Evolutionary conservation across 2,797 vertebrate species (phyloP), one percentile per base, ranked within the genome.

Genomic region (Rhinatrema bivittatum): DNA sequence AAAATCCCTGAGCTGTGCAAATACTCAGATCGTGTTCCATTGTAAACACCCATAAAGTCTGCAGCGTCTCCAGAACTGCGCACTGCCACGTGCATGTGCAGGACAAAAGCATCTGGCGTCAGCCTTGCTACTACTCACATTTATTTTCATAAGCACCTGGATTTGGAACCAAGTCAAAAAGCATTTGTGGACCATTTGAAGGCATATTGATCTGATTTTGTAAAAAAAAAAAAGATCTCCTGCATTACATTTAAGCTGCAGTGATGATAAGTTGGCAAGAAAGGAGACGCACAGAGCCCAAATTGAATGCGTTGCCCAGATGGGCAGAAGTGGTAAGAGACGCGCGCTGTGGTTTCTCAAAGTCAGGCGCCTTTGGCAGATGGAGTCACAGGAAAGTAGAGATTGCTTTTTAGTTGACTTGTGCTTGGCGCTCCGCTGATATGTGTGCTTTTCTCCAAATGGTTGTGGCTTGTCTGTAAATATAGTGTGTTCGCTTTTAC

Each of bases 131-230:
- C 44, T 49, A 25, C 44, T 67, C 55, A 51, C 30, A 60, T 56
- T 65, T 78, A 52, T 58, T 76, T 78, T 74, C 66, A 65, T 64
- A 72, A 62, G 61, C 54, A 73, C 67, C 68, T 62, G 65, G 62
- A 63, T 65, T 60, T 64, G 53, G 53, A 61, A 46, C 16, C 5
- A 23, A 39, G 35, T 68, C 55, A 69, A 65, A 41, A 33, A 15
- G 18, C 7, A 52, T 53, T 65, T 38, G 16, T 19, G 38, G 28
- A 18, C 28, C 52, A 25, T 40, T 29, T 44, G 40, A 40, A 37
- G 12, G 32, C 52, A 62, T 46, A 25, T 22, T 62, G 45, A 57
- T 56, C 68, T 64, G 46, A 74, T 68, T 68, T 65, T n/a, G n/a
- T n/a, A n/a, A n/a, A n/a, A n/a, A 46, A 16, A 24, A 25, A 58